Conservation (phyloP, 2,797 vertebrate genomes). For the Cynodonichthys magdalenae region DNA sequence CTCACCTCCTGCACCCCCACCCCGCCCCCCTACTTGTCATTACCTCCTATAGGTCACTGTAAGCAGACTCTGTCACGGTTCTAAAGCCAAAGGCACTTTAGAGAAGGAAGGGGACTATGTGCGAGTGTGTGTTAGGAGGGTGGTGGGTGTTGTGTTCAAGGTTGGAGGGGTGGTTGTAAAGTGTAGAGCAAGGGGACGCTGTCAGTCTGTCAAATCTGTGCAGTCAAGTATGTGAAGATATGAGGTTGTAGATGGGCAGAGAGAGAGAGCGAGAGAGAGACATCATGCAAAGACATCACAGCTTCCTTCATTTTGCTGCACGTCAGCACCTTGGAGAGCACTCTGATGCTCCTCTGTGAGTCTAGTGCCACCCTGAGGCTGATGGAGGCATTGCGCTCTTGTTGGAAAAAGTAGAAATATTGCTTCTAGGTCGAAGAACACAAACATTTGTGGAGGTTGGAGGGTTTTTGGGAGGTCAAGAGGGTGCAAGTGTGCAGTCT, state of each 20-base stretch:
- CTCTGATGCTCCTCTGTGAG: slow-evolving; percentile 24
- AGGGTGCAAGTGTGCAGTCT: slow-evolving; percentile 28
- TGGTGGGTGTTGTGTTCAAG: slow-evolving; percentile 45
- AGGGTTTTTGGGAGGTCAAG: slow-evolving; percentile 22
- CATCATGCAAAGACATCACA: slow-evolving; percentile 65
- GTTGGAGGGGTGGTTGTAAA: slow-evolving; percentile 59
- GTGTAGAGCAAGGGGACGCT: slow-evolving; percentile 45
- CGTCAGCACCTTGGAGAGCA: slow-evolving; percentile 75
- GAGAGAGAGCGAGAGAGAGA: slow-evolving; percentile 55
- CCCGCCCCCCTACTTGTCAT: slow-evolving; percentile 53
- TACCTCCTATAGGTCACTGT: slow-evolving; percentile 74
- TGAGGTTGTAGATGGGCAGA: slow-evolving; percentile 58
- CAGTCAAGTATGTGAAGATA: slow-evolving; percentile 65
- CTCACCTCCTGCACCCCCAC: slow-evolving; percentile 55
- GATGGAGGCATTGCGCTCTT: slow-evolving; percentile 18
- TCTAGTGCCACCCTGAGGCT: slow-evolving; percentile 73
- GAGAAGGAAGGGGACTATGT: slow-evolving; percentile 12
- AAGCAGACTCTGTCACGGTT: slow-evolving; percentile 52
- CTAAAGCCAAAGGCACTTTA: slow-evolving; percentile 45
- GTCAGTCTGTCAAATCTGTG: slow-evolving; percentile 68
- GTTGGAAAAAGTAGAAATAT: neutral
- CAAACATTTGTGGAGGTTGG: slow-evolving; percentile 15
- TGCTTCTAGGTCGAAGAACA: neutral
- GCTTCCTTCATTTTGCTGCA: slow-evolving; percentile 60
- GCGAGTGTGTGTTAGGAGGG: slow-evolving; percentile 17